Evolutionary conservation across 2,888 invertebrate genomes (phyloP).

Genomic region (Desoria tigrina): DNA sequence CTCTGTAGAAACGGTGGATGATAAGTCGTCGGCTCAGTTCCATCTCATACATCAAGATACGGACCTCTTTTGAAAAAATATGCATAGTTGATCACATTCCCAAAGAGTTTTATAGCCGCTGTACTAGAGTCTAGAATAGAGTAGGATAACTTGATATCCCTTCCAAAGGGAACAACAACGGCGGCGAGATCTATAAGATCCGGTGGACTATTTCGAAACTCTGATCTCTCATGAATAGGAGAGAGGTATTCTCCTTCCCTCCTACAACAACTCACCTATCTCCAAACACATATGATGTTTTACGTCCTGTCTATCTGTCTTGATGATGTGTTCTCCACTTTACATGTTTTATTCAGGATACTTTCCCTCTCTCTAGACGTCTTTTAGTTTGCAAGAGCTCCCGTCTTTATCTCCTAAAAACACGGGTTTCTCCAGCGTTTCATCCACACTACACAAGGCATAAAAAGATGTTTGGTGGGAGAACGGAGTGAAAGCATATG

Average conservation of each 20-base stretch:
- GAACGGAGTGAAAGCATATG: too few relatives aligned
- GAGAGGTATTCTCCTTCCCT: too few relatives aligned
- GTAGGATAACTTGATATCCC: neutral
- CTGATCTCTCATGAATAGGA: too few relatives aligned
- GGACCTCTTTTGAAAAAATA: neutral
- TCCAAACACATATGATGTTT: conserved; percentile 11
- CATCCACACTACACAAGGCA: too few relatives aligned
- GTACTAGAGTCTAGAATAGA: too few relatives aligned
- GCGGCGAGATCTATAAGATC: neutral
- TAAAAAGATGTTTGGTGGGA: too few relatives aligned
- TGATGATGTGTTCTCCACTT: conserved; percentile 18
- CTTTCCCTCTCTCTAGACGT: neutral
- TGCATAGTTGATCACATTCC: conserved; percentile 7
- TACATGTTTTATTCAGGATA: conserved; percentile 19
- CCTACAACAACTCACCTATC: too few relatives aligned
- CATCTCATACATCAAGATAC: too few relatives aligned
- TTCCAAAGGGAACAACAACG: neutral
- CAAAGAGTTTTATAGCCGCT: conserved; percentile 15
- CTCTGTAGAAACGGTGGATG: too few relatives aligned
- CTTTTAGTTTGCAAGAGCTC: neutral
- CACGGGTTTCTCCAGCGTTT: too few relatives aligned
- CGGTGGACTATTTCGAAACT: too few relatives aligned
- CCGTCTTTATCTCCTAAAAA: neutral
- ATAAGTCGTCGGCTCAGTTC: too few relatives aligned
- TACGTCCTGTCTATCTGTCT: conserved; percentile 9